phyloP scores from a whole-genome alignment of 2,797 vertebrate species.

The Petrocephalus sullivani region DNA sequence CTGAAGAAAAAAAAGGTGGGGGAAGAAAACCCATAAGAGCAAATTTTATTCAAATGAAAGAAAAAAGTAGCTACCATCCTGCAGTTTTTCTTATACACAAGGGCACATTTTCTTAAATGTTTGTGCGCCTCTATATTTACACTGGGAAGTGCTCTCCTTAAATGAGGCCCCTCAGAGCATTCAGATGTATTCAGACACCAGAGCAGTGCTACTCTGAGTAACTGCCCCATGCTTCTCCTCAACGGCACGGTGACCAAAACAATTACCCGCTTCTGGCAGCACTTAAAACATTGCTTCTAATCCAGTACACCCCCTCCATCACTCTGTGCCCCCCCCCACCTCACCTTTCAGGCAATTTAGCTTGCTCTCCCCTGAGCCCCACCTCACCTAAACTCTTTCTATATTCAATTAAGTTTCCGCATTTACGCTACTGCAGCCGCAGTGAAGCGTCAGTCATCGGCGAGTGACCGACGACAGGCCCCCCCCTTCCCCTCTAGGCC shows the following conservation, averaged over 20 bases:
- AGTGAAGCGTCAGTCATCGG: background rate
- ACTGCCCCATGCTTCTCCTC: background rate
- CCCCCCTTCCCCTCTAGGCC: background rate
- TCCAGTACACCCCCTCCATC: background rate
- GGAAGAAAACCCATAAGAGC: background rate
- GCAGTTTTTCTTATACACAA: background rate
- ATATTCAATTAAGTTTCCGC: slow-evolving; percentile 9
- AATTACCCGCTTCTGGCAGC: slow-evolving; percentile 14
- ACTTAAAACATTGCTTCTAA: slow-evolving; percentile 26
- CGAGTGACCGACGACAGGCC: background rate
- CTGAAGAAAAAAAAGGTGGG: background rate
- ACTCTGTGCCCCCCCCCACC: background rate
- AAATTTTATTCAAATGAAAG: background rate
- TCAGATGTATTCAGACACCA: background rate
- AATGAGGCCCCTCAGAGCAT: background rate
- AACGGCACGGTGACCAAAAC: background rate
- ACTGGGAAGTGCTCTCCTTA: background rate
- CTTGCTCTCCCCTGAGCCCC: background rate
- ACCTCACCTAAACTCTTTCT: background rate
- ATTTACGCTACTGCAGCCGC: background rate
- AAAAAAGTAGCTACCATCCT: background rate
- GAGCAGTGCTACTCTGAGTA: background rate
- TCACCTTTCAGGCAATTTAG: background rate
- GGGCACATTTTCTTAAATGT: background rate
- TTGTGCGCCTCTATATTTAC: background rate